Percentiles rank a stretch among this genome's conserved stretches.
Conservation (phyloP, 1,140 invertebrate species). For the Frieseomelitta varia region DNA sequence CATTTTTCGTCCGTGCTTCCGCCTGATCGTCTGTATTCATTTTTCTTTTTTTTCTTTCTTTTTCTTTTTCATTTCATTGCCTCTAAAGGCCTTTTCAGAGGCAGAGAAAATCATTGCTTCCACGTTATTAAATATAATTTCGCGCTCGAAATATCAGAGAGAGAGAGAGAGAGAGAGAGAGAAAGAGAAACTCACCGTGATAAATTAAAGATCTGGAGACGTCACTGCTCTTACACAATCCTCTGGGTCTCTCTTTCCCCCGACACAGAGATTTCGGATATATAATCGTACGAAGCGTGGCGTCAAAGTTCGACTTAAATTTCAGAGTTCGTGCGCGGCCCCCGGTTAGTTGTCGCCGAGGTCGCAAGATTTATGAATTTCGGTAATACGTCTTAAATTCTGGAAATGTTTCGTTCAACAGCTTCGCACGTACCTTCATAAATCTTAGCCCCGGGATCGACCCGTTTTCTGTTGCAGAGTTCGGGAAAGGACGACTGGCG, state of each 20-base stretch:
- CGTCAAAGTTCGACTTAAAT: background rate
- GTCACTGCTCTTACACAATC: background rate
- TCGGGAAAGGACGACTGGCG: background rate
- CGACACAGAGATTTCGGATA: background rate
- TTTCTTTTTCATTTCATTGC: background rate
- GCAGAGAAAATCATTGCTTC: background rate
- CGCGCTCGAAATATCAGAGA: background rate
- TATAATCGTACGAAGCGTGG: background rate
- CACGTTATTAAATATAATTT: background rate
- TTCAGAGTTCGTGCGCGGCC: background rate
- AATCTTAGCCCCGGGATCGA: constrained; percentile 29
- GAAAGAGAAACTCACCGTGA: background rate
- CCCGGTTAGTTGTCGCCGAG: too few relatives aligned
- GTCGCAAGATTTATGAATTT: constrained; percentile 19
- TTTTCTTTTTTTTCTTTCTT: background rate
- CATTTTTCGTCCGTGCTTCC: background rate
- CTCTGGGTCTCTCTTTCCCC: background rate
- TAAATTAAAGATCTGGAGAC: background rate
- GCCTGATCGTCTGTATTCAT: background rate
- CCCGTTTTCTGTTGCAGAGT: constrained; percentile 46
- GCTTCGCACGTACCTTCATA: constrained; percentile 19
- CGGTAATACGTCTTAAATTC: constrained; percentile 5
- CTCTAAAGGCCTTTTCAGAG: background rate
- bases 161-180: too few relatives aligned
- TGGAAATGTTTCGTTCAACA: background rate